Evolutionary conservation across 2,113 vertebrate genomes (phyloP).

Genomic region (Sander lucioperca): DNA sequence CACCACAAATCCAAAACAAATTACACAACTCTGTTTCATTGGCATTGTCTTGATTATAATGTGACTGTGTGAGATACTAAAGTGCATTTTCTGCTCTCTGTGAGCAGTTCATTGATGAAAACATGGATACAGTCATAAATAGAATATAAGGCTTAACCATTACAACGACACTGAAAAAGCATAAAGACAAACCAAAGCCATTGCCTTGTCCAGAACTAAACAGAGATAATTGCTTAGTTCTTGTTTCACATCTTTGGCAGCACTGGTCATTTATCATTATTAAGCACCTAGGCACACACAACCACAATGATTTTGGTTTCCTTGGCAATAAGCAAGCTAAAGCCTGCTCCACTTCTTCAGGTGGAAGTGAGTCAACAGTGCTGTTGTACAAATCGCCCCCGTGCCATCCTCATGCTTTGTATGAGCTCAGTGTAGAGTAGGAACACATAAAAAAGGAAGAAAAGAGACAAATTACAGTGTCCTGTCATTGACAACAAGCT

Average conservation of each 20-base stretch:
- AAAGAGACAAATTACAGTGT: conserved; percentile 48
- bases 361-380: conserved; percentile 80
- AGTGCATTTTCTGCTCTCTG: neutral
- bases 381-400: conserved; percentile 77
- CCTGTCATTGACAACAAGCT: conserved; percentile 47
- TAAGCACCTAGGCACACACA: conserved; percentile 51
- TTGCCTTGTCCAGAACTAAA: conserved; percentile 33
- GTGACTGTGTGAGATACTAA: conserved; percentile 4
- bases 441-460: conserved; percentile 35
- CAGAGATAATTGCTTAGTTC: conserved; percentile 50
- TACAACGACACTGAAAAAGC: conserved; percentile 6
- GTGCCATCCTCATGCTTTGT: conserved; percentile 62
- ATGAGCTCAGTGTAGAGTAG: conserved; percentile 57
- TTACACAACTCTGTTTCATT: conserved; percentile 15
- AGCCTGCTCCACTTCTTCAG: conserved; percentile 76
- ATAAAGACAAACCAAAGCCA: conserved; percentile 8
- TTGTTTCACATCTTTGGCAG: conserved; percentile 36
- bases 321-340: conserved; percentile 80
- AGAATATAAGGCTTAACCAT: neutral
- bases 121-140: neutral
- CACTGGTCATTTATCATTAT: conserved; percentile 57
- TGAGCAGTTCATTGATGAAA: conserved; percentile 46
- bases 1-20: conserved; percentile 12
- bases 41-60: neutral
- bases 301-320: conserved; percentile 71